These are phyloP conservation scores for Cochlearius cochlearius DNA, from an alignment of 2,113 vertebrate genomes.

Conservation along the genomic window DNA sequence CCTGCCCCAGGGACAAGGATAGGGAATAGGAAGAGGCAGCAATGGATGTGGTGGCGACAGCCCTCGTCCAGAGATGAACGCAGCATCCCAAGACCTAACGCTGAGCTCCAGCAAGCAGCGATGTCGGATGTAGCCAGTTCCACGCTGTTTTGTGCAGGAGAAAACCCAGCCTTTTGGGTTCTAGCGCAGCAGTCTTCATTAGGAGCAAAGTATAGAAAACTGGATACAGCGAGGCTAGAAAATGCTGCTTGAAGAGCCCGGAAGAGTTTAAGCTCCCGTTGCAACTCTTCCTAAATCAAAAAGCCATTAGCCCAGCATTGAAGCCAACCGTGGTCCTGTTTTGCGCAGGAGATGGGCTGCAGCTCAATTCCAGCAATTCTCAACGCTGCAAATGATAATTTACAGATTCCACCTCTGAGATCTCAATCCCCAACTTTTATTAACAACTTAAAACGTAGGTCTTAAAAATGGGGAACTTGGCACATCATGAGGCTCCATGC, in stretches of 20 bases:
- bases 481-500: accelerated
- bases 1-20: neutral
- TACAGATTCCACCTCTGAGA: neutral
- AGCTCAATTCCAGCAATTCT: neutral
- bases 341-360: accelerated
- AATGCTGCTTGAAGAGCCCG: neutral
- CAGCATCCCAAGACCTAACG: neutral
- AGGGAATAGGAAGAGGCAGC: accelerated
- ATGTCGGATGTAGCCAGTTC: neutral
- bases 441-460: neutral
- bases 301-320: neutral
- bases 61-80: accelerated
- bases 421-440: neutral
- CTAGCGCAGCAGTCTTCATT: too few species aligned
- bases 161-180: neutral
- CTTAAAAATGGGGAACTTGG: neutral
- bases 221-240: neutral
- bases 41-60: accelerated
- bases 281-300: neutral
- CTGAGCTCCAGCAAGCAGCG: too few species aligned
- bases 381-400: neutral
- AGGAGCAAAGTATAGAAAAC: neutral
- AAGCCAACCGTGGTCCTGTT: accelerated
- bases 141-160: neutral
- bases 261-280: neutral